phyloP scores from a whole-genome alignment of 2,113 vertebrate species.

The Conger conger region DNA sequence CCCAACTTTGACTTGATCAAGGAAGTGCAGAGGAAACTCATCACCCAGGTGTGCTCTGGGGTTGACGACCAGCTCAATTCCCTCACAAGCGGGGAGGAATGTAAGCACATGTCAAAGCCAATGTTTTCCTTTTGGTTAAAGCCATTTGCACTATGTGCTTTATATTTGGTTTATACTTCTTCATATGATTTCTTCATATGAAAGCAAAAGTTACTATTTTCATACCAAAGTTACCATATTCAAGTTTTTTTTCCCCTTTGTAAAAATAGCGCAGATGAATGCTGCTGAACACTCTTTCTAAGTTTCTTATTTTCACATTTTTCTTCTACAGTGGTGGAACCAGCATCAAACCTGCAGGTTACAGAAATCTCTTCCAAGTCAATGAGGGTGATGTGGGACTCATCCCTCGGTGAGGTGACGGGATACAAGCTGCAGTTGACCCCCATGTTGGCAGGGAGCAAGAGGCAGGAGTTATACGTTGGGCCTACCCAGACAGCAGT shows the following conservation, averaged over 20 bases:
- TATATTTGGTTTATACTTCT: not conserved
- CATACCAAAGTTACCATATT: no score
- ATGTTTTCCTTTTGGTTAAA: no score
- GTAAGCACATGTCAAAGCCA: conserved; percentile 59
- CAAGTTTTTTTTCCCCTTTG: not conserved
- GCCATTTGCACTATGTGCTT: no score
- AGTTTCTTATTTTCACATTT: not conserved
- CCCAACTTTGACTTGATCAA: conserved; percentile 92
- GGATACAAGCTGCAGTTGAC: conserved; percentile 88
- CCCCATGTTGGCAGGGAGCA: conserved; percentile 84
- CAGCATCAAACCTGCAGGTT: conserved; percentile 83
- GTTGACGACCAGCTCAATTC: conserved; percentile 89
- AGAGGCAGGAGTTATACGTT: conserved; percentile 83
- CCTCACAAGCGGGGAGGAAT: conserved; percentile 90
- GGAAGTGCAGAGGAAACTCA: conserved; percentile 87
- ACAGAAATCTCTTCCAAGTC: conserved; percentile 89
- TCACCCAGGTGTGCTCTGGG: conserved; percentile 88
- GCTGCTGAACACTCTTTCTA: not conserved
- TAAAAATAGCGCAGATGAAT: not conserved
- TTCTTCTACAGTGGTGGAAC: conserved; percentile 79
- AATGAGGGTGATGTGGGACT: conserved; percentile 85
- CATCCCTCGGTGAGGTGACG: conserved; percentile 82
- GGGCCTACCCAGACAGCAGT: conserved; percentile 81
- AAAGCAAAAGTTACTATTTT: no score
- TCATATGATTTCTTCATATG: not conserved